Conservation (phyloP, 2,797 vertebrate species). For the Cossypha dichroa region DNA sequence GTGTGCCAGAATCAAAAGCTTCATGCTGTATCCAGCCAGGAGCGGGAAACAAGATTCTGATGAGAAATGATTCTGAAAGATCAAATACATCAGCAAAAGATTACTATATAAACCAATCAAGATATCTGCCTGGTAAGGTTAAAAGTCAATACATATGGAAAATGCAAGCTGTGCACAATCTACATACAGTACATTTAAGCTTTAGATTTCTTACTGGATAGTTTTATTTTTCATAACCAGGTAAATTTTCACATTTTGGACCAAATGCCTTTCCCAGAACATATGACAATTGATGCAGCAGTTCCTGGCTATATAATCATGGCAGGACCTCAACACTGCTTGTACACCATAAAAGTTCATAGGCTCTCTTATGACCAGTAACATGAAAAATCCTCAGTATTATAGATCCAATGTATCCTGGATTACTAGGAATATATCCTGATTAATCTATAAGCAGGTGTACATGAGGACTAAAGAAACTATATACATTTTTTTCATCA, state of each 20-base stretch:
- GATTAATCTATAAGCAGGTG: not conserved
- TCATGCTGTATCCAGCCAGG: conserved; percentile 65
- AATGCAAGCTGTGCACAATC: not conserved
- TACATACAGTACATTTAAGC: not conserved
- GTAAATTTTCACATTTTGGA: not conserved
- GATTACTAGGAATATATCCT: not conserved
- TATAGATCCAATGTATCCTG: not conserved
- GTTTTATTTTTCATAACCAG: not conserved
- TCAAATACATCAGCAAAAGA: conserved; percentile 86
- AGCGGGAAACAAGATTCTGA: conserved; percentile 82
- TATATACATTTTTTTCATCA: not conserved
- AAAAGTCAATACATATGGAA: not conserved
- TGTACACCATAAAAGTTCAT: not conserved
- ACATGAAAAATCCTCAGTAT: not conserved
- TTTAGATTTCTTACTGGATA: not conserved
- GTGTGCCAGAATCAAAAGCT: conserved; percentile 66
- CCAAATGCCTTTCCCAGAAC: not conserved
- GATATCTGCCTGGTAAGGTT: conserved; percentile 92
- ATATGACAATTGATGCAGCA: not conserved
- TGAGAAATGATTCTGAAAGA: conserved; percentile 81
- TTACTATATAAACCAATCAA: conserved; percentile 93
- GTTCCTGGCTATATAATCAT: not conserved
- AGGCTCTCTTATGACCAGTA: not conserved
- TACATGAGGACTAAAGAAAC: not conserved
- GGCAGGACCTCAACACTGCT: not conserved